Percentiles rank a stretch among this genome's conserved stretches.
Conservation (phyloP, 2,797 vertebrate species). For the Parotocinclus haroldoi region DNA sequence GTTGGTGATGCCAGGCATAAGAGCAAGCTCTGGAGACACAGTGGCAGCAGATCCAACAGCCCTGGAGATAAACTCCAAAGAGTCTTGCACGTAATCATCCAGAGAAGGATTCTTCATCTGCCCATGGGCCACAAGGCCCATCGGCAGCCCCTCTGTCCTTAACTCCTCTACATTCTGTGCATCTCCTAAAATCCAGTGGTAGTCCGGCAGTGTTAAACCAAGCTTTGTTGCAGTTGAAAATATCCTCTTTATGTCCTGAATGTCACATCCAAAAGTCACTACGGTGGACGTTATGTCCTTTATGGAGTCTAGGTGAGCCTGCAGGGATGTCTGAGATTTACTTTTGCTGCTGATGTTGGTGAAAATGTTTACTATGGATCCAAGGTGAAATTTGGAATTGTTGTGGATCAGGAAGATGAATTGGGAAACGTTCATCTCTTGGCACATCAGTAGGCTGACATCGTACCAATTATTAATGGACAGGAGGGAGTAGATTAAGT, state of each 20-base stretch:
- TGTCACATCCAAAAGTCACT: conserved; percentile 91
- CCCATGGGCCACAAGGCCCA: conserved; percentile 90
- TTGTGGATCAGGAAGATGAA: conserved; percentile 86
- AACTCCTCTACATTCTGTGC: conserved; percentile 91
- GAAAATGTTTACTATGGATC: conserved; percentile 85
- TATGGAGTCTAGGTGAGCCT: conserved; percentile 76
- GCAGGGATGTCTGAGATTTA: conserved; percentile 76
- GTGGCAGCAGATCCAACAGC: conserved; percentile 86
- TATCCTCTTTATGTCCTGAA: conserved; percentile 81
- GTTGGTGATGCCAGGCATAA: conserved; percentile 91
- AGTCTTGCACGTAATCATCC: conserved; percentile 91
- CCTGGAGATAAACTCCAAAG: conserved; percentile 85
- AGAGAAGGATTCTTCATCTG: conserved; percentile 82
- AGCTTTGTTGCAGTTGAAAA: conserved; percentile 76
- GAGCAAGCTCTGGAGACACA: conserved; percentile 83
- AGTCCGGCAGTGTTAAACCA: conserved; percentile 77
- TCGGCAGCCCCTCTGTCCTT: conserved; percentile 87
- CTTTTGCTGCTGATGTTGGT: conserved; percentile 62
- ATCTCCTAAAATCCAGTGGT: conserved; percentile 93
- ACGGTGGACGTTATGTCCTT: conserved; percentile 80
- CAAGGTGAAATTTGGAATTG: conserved; percentile 87
- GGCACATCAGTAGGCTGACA: conserved; percentile 90
- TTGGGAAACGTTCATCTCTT: conserved; percentile 87
- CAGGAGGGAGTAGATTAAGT: conserved; percentile 87
- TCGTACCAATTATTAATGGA: conserved; percentile 96